Evolutionary conservation across 2,113 vertebrate species (phyloP).

Genomic region (Macroglossus sobrinus): DNA sequence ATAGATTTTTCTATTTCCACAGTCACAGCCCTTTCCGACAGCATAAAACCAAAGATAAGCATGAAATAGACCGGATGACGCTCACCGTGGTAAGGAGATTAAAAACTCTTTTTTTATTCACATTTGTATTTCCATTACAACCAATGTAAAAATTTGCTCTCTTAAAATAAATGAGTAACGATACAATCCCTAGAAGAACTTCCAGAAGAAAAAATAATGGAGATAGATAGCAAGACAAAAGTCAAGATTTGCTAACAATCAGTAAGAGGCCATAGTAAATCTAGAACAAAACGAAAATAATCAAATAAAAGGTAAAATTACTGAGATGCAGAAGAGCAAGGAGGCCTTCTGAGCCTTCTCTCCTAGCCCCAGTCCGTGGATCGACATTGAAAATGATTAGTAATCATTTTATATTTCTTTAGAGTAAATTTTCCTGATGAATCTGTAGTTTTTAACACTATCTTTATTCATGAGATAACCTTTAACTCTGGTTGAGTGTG

Average conservation of each 20-base stretch:
- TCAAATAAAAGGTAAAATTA: not conserved
- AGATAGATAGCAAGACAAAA: not conserved
- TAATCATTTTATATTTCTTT: not conserved
- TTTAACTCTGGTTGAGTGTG: not conserved
- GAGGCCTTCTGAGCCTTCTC: accelerated
- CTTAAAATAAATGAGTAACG: not conserved
- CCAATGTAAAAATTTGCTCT: not conserved
- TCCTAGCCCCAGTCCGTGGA: not conserved
- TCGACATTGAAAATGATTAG: not conserved
- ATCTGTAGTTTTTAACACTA: not conserved
- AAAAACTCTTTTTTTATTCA: not conserved
- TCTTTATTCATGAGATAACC: not conserved
- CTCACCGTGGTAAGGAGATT: constrained; percentile 94
- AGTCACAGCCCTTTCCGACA: constrained; percentile 99
- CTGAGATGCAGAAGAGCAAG: accelerated
- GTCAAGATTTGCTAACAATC: not conserved
- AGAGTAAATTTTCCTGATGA: not conserved
- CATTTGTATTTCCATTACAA: not conserved
- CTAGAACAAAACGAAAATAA: not conserved
- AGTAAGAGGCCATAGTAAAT: not conserved
- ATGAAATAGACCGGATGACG: constrained; percentile 98
- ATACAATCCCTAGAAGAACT: not conserved
- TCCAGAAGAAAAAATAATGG: not conserved
- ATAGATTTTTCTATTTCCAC: constrained; percentile 4
- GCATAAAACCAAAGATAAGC: constrained; percentile 99